These are phyloP conservation scores for Mesocentrotus franciscanus DNA, from an alignment of 53 echinoderm and acorn worm genomes.

Conservation along the genomic window DNA sequence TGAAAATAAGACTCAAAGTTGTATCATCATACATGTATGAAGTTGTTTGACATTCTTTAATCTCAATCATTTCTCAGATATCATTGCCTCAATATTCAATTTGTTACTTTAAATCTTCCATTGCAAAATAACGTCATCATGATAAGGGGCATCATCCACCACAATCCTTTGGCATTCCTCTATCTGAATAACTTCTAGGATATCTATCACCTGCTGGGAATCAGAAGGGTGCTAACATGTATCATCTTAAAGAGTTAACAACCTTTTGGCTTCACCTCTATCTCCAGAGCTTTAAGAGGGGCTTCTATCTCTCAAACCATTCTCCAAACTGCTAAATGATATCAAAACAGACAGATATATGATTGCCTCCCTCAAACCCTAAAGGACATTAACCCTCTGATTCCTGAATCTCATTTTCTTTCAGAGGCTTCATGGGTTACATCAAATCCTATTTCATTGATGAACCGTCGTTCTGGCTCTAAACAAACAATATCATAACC, in stretches of 20 bases:
- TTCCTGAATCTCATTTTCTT: no score
- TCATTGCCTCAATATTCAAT: background rate
- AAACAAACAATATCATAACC: background rate
- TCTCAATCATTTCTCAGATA: background rate
- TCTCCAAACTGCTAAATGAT: background rate
- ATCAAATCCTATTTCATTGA: background rate
- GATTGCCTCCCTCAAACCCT: background rate
- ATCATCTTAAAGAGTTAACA: background rate
- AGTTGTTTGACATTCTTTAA: background rate
- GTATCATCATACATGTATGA: background rate
- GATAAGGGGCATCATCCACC: background rate
- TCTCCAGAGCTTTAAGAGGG: background rate
- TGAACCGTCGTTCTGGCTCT: background rate
- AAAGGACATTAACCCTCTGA: background rate
- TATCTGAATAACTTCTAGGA: background rate
- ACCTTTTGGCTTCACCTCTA: background rate
- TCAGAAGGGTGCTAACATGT: background rate
- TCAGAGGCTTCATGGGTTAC: background rate
- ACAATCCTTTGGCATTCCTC: background rate
- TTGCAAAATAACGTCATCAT: background rate
- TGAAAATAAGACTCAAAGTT: background rate
- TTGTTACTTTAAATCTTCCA: background rate
- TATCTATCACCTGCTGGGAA: background rate
- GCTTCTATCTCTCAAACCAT: background rate
- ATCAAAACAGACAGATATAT: background rate